These are phyloP conservation scores for Butastur rufipennis DNA, from an alignment of 2,113 vertebrate genomes.

Conservation along the genomic window DNA sequence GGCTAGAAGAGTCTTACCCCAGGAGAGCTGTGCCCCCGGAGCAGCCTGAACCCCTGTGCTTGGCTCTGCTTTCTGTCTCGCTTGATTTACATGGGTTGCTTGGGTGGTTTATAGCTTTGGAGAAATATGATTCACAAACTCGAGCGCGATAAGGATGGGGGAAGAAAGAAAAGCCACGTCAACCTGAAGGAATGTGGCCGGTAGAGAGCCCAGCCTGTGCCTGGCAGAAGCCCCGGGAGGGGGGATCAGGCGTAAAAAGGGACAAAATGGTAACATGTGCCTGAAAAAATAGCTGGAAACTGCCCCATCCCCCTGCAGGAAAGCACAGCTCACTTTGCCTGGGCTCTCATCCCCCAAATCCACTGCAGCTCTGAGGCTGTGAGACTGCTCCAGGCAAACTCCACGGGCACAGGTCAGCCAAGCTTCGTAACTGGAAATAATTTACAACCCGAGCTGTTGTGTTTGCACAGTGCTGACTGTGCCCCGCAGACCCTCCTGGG, in stretches of 20 bases:
- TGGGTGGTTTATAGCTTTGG: not conserved
- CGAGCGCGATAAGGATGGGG: not conserved
- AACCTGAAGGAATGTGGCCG: not conserved
- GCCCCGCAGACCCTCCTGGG: not conserved
- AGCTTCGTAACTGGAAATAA: not conserved
- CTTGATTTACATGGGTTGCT: not conserved
- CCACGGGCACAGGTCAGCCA: rapidly evolving
- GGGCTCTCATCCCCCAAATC: not conserved
- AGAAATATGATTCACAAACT: not conserved
- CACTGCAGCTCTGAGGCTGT: not conserved
- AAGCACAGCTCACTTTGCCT: not conserved
- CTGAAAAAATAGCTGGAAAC: not conserved
- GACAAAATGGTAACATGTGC: not conserved
- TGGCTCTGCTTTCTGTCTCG: not conserved
- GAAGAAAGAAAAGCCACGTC: constrained; percentile 8
- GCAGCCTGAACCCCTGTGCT: rapidly evolving
- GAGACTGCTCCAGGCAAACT: not conserved
- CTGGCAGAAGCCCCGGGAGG: not conserved
- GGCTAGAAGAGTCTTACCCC: not conserved
- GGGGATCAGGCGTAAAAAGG: not conserved
- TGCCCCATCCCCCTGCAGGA: not conserved
- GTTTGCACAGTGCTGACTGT: not conserved
- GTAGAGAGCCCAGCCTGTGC: not conserved
- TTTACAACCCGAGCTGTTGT: rapidly evolving
- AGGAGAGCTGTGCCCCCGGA: not conserved